Evolutionary conservation across 1,140 invertebrate species (phyloP).

Genomic region (Lutraria rhynchaena): DNA sequence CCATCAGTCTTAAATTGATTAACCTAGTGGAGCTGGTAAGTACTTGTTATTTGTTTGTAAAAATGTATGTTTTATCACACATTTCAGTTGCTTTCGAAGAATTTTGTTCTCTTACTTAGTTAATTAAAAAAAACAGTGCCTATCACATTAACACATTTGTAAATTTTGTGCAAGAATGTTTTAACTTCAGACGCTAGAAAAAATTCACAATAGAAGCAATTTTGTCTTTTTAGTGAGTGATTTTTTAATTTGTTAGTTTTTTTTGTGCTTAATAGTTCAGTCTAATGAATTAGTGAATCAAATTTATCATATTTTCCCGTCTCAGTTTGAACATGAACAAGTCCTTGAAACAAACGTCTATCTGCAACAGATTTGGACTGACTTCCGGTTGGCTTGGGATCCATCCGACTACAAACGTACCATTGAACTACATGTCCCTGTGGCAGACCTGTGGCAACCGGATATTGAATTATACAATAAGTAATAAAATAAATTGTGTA

Average conservation of each 20-base stretch:
- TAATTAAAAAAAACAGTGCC: not conserved
- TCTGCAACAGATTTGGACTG: constrained; percentile 69
- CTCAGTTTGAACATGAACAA: constrained; percentile 62
- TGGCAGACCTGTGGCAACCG: constrained; percentile 84
- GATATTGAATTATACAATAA: constrained; percentile 86
- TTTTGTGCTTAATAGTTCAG: not conserved
- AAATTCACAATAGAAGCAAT: not conserved
- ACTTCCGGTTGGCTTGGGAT: constrained; percentile 70
- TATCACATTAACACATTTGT: not conserved
- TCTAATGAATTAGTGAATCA: too few relatives aligned
- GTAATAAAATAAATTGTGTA: too few relatives aligned
- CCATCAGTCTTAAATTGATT: constrained; percentile 9
- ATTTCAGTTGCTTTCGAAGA: too few relatives aligned
- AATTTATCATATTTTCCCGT: too few relatives aligned
- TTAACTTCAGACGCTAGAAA: not conserved
- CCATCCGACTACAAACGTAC: constrained; percentile 59
- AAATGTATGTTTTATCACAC: too few relatives aligned
- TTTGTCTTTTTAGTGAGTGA: not conserved
- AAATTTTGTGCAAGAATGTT: not conserved
- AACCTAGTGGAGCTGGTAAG: constrained; percentile 25
- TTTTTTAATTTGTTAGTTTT: not conserved
- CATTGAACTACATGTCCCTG: constrained; percentile 74
- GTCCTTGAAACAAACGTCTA: constrained; percentile 63
- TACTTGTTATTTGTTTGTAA: too few relatives aligned
- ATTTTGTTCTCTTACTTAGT: too few relatives aligned